Percentiles rank a stretch among this genome's conserved stretches.
Conservation (phyloP, 2,797 vertebrate genomes). For the Liparis tanakae region DNA sequence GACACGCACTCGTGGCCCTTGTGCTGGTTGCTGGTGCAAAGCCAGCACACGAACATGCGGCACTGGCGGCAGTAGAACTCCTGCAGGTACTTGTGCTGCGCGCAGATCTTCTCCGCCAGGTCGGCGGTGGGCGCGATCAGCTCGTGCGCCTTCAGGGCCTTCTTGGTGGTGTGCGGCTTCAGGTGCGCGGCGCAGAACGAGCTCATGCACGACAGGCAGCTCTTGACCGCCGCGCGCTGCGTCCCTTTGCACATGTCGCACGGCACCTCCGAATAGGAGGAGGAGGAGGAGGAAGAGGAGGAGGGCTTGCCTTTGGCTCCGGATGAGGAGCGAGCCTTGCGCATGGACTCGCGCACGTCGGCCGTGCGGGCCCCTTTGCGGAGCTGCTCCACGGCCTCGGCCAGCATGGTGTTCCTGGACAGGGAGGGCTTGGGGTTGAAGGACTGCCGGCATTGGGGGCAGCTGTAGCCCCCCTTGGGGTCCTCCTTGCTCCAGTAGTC, state of each 20-base stretch:
- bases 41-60: slow-evolving; percentile 82
- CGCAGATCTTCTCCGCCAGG: slow-evolving; percentile 84
- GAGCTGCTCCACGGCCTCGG: slow-evolving; percentile 85
- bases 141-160: slow-evolving; percentile 80
- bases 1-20: slow-evolving; percentile 83
- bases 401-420: slow-evolving; percentile 86
- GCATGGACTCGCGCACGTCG: slow-evolving; percentile 70
- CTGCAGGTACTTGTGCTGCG: slow-evolving; percentile 85
- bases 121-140: slow-evolving; percentile 77
- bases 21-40: slow-evolving; percentile 84
- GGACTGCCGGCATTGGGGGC: slow-evolving; percentile 83
- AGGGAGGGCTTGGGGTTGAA: slow-evolving; percentile 81
- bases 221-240: slow-evolving; percentile 72
- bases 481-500: slow-evolving; percentile 85
- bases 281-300: slow-evolving; percentile 33
- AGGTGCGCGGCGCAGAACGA: slow-evolving; percentile 82
- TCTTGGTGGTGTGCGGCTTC: slow-evolving; percentile 80
- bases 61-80: slow-evolving; percentile 85
- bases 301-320: slow-evolving; percentile 53
- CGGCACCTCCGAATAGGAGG: slow-evolving; percentile 49
- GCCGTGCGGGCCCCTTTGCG: slow-evolving; percentile 67
- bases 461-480: slow-evolving; percentile 79
- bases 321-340: slow-evolving; percentile 51
- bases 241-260: slow-evolving; percentile 82
- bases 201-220: slow-evolving; percentile 84